Evolutionary conservation across 30 jellyfish, hydroid and myxozoan species (phyloP).

Genomic region (Pelagia noctiluca): DNA sequence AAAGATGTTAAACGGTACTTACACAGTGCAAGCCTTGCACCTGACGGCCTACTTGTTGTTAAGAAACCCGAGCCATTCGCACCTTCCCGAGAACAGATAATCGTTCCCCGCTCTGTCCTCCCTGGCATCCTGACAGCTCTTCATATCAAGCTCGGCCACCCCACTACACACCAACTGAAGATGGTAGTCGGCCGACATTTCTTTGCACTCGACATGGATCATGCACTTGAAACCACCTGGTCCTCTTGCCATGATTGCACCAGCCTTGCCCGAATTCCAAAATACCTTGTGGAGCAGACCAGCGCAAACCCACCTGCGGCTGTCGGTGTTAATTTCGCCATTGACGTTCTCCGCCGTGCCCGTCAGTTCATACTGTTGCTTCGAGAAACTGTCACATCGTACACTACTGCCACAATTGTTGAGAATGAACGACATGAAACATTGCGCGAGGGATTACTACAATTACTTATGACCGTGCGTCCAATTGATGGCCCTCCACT

Average conservation of each 20-base stretch:
- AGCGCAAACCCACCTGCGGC: slow-evolving; percentile 33
- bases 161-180: slow-evolving; percentile 35
- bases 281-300: background rate
- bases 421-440: slow-evolving; percentile 18
- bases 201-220: slow-evolving; percentile 54
- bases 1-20: too few species aligned
- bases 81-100: slow-evolving; percentile 25
- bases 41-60: too few species aligned
- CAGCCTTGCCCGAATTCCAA: slow-evolving; percentile 21
- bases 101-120: slow-evolving; percentile 51
- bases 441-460: slow-evolving; percentile 35
- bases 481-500: slow-evolving; percentile 54
- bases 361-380: slow-evolving; percentile 53
- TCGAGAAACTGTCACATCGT: slow-evolving; percentile 29
- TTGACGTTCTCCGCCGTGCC: slow-evolving; percentile 47
- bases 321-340: slow-evolving; percentile 48
- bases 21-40: too few species aligned
- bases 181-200: slow-evolving; percentile 34
- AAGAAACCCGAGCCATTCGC: background rate
- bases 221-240: slow-evolving; percentile 1
- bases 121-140: slow-evolving; percentile 66
- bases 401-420: slow-evolving; percentile 26
- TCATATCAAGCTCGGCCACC: slow-evolving; percentile 47
- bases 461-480: background rate
- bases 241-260: slow-evolving; percentile 43